Evolutionary conservation across 1,140 invertebrate genomes (phyloP).

Genomic region (Neodiprion virginianus): DNA sequence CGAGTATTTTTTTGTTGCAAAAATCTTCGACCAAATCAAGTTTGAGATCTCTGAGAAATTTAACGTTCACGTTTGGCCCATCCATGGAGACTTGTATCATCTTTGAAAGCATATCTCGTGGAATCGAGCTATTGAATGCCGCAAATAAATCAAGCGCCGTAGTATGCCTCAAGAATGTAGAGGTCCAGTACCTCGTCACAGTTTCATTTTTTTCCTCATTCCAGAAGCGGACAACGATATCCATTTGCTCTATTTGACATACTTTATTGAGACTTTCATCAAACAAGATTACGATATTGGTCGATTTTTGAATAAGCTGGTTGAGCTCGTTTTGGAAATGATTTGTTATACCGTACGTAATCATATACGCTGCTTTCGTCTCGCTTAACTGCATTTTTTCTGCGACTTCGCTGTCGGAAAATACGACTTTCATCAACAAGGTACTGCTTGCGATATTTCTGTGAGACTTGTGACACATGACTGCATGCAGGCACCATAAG

Average conservation of each 20-base stretch:
- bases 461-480: slow-evolving; percentile 13
- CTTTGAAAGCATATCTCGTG: slow-evolving; percentile 10
- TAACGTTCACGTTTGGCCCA: slow-evolving; percentile 24
- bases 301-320: slow-evolving; percentile 19
- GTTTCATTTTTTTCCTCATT: slow-evolving; percentile 20
- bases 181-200: slow-evolving; percentile 26
- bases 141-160: slow-evolving; percentile 26
- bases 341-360: slow-evolving; percentile 27
- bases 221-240: slow-evolving; percentile 30
- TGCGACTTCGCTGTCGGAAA: slow-evolving; percentile 30
- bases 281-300: slow-evolving; percentile 31
- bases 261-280: slow-evolving; percentile 37
- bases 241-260: slow-evolving; percentile 31
- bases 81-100: slow-evolving; percentile 25
- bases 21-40: neutral
- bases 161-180: slow-evolving; percentile 24
- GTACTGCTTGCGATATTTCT: neutral
- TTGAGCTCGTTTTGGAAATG: slow-evolving; percentile 31
- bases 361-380: slow-evolving; percentile 31
- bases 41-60: slow-evolving; percentile 12
- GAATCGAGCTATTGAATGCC: slow-evolving; percentile 17
- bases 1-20: slow-evolving; percentile 7
- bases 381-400: slow-evolving; percentile 26
- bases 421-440: slow-evolving; percentile 19
- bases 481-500: slow-evolving; percentile 17